Conservation (phyloP, 1,140 invertebrate genomes). For the Neodiprion virginianus region DNA sequence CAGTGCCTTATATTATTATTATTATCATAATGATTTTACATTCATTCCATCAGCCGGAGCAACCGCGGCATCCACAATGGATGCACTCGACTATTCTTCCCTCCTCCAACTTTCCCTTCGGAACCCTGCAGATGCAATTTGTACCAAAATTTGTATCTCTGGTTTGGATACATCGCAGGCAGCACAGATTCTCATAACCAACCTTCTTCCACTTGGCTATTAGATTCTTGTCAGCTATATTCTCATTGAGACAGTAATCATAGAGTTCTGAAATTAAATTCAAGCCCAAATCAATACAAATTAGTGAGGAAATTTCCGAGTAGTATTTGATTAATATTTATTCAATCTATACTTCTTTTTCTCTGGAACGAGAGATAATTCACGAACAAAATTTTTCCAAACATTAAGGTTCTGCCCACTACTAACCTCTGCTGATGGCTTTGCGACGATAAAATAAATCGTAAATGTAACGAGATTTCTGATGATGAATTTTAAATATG, state of each 20-base stretch:
- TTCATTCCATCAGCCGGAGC: conserved; percentile 74
- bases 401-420: neutral
- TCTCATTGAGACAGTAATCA: conserved; percentile 96
- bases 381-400: neutral
- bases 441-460: conserved; percentile 96
- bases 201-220: conserved; percentile 99
- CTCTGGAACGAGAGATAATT: neutral
- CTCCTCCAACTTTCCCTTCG: conserved; percentile 98
- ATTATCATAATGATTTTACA: neutral
- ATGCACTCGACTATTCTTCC: conserved; percentile 97
- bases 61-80: conserved; percentile 96
- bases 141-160: conserved; percentile 99
- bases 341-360: neutral
- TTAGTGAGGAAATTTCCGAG: neutral
- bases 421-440: conserved; percentile 87
- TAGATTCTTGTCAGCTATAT: conserved; percentile 95
- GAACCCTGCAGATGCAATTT: conserved; percentile 98
- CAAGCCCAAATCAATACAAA: conserved; percentile 13
- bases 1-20: conserved; percentile 7
- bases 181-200: conserved; percentile 99
- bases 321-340: neutral
- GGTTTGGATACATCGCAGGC: conserved; percentile 97
- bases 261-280: conserved; percentile 81
- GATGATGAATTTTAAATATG: conserved; percentile 99
- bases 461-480: conserved; percentile 97